Evolutionary conservation across 2,888 invertebrate species (phyloP).

Genomic region (Dicranocentrus wangi): DNA sequence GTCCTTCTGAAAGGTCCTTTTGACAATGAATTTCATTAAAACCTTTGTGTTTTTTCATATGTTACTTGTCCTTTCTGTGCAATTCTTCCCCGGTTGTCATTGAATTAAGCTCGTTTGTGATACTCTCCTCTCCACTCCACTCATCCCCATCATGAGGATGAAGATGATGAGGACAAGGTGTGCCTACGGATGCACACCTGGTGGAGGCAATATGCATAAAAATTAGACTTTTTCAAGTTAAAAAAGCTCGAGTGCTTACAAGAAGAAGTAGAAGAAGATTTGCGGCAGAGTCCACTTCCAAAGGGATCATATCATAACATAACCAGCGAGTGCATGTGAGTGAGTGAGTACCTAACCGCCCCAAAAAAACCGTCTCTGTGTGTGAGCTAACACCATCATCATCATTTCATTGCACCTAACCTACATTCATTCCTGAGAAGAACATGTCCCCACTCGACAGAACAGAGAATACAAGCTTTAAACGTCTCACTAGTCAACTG

Average conservation of each 20-base stretch:
- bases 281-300: no score
- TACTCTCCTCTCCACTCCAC: no score
- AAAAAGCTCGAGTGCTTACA: no score
- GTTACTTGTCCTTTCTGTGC: background rate
- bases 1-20: background rate
- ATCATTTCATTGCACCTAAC: background rate
- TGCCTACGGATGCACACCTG: no score
- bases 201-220: no score
- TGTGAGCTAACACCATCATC: background rate
- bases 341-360: constrained; percentile 7
- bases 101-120: background rate
- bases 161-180: no score
- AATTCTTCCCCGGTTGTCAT: background rate
- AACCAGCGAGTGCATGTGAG: no score
- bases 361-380: constrained; percentile 1
- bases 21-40: constrained; percentile 21
- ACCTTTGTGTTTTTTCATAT: background rate
- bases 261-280: no score
- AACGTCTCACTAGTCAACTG: background rate
- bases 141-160: no score
- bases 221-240: no score
- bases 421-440: constrained; percentile 9
- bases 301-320: no score
- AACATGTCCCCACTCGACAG: background rate
- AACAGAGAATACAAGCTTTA: no score